Base-by-base conservation (phyloP, 1,140 invertebrate genomes). In the Hyles euphorbiae region DNA sequence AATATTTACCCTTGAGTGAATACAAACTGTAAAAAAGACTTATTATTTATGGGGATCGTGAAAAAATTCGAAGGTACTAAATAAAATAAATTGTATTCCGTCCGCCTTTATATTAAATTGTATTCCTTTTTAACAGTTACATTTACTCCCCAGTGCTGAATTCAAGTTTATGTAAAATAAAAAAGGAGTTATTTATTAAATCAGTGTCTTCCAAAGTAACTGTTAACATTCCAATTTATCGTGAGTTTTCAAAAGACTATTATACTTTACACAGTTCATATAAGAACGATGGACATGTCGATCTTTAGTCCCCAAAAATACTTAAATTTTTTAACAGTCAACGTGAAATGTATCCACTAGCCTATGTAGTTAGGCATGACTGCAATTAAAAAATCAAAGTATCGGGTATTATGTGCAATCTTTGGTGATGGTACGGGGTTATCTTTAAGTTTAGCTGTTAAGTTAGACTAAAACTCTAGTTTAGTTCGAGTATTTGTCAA, bases 321-420 rank as follows among this genome's bases (percentile, higher is more conserved):
- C 81, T 81, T 86, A 84, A 74, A 82, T 83, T 83, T 81, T 82
- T 84, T 83, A 82, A 76, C 78, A 83, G 81, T 86, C 85, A 67
- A 59, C 53, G 65, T 66, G 67, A 72, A 68, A 63, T 64, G 63
- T 68, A 64, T 64, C 67, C 66, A 68, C 69, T 63, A 53, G 72
- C 72, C 76, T 68, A 65, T 54, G 50, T 58, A 47, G 49, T 59
- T 69, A 80, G 89, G 88, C 85, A 80, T 81, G 89, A 89, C 88
- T 90, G 89, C 85, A 87, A 84, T 85, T 85, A 87, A 89, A 89
- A 89, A 89, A 90, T 87, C 87, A 90, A 90, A 90, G 86, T 90
- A 90, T 90, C 88, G 88, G 88, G 89, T 90, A 90, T 90, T 89
- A 89, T 90, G 88, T 90, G 89, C 89, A 90, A 90, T 90, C 87